These are phyloP conservation scores for Proterorhinus semilunaris DNA, from an alignment of 2,113 vertebrate genomes.

Conservation along the genomic window DNA sequence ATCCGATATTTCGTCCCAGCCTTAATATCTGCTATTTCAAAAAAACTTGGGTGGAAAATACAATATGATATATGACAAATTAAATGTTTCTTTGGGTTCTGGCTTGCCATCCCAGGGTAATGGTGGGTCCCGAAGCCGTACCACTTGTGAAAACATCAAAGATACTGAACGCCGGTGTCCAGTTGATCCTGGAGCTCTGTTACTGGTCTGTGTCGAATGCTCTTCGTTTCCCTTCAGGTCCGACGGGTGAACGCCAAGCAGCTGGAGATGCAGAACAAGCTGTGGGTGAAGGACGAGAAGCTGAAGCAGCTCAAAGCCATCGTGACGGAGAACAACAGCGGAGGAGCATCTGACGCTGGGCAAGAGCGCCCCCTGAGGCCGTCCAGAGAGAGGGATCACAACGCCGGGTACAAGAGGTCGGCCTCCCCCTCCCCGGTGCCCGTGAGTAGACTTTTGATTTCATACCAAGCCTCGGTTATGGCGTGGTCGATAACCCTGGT, in stretches of 20 bases:
- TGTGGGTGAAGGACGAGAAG: conserved; percentile 99
- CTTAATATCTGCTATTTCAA: no score
- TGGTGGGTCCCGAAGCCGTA: no score
- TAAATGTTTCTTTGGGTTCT: no score
- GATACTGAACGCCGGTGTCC: no score
- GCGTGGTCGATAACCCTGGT: no score
- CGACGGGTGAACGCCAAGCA: conserved; percentile 93
- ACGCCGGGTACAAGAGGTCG: conserved; percentile 70
- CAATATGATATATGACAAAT: no score
- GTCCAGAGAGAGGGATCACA: conserved; percentile 82
- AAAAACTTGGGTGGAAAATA: no score
- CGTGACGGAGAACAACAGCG: conserved; percentile 82
- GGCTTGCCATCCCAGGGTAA: no score
- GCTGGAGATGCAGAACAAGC: conserved; percentile 97
- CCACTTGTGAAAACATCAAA: no score
- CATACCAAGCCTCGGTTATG: no score
- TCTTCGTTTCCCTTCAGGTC: conserved; percentile 71
- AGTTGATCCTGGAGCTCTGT: no score
- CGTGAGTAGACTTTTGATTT: conserved; percentile 71
- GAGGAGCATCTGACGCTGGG: neutral
- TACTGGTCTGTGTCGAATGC: neutral
- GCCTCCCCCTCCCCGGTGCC: conserved; percentile 79
- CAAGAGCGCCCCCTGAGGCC: conserved; percentile 78
- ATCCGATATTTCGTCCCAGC: no score
- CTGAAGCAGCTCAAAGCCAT: conserved; percentile 98